phyloP scores from a whole-genome alignment of 2,113 vertebrate genomes.

The Daubentonia madagascariensis region DNA sequence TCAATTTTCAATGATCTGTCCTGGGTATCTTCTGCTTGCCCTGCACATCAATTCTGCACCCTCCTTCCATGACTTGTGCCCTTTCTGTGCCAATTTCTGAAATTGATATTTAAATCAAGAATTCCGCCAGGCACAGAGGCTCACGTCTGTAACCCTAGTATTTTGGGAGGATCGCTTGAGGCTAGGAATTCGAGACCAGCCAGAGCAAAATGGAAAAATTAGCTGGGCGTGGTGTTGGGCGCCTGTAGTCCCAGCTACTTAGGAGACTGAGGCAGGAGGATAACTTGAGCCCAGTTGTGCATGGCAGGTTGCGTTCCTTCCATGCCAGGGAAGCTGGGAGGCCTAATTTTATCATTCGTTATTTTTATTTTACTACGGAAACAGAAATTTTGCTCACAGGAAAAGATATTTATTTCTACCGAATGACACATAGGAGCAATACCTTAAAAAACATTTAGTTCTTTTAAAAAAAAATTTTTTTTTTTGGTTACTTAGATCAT shows the following conservation, averaged over 20 bases:
- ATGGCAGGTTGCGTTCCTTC: slow-evolving; percentile 53
- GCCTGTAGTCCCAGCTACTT: no score
- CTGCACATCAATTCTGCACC: rapidly evolving
- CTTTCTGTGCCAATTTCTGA: neutral
- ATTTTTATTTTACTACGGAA: slow-evolving; percentile 61
- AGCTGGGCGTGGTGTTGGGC: no score
- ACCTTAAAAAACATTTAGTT: neutral
- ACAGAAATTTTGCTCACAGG: slow-evolving; percentile 66
- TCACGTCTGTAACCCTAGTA: no score
- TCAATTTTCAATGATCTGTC: rapidly evolving
- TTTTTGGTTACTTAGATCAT: neutral
- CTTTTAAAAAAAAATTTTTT: neutral
- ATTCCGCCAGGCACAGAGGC: no score
- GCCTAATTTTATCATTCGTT: slow-evolving; percentile 67
- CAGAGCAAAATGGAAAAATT: no score
- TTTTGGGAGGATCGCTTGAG: no score
- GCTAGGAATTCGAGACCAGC: no score
- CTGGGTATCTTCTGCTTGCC: rapidly evolving
- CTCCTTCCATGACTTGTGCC: no score
- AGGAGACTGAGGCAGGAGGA: no score
- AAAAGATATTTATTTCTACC: slow-evolving; percentile 65
- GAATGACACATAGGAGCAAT: neutral
- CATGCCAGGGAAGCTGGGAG: slow-evolving; percentile 56
- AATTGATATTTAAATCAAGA: neutral
- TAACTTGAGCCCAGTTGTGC: neutral